Percentiles rank a stretch among this genome's conserved stretches.
Evolutionary conservation across 2,113 vertebrate species (phyloP).

Genomic region (Spea bombifrons): DNA sequence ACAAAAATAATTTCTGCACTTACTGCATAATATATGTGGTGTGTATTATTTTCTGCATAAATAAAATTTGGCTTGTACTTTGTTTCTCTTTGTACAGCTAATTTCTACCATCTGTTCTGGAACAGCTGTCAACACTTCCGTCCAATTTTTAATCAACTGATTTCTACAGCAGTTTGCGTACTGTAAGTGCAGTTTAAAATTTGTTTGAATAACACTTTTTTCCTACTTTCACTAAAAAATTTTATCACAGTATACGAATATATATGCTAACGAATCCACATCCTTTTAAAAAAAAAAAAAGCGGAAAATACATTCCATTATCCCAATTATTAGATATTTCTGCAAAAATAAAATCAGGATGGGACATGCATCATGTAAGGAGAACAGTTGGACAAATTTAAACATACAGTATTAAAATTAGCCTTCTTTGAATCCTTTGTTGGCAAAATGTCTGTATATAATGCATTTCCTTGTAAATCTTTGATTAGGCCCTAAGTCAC

Average conservation of each 20-base stretch:
- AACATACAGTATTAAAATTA: no score
- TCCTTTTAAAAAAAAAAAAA: not conserved
- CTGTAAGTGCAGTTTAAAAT: conserved; percentile 10
- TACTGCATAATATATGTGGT: conserved; percentile 31
- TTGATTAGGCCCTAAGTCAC: no score
- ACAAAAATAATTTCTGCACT: conserved; percentile 15
- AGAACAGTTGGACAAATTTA: not conserved
- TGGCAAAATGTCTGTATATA: no score
- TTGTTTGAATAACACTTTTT: not conserved
- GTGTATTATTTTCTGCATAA: conserved; percentile 41
- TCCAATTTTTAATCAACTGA: conserved; percentile 47
- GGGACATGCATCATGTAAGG: not conserved
- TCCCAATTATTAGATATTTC: not conserved
- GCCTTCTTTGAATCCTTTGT: no score
- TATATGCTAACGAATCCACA: conserved; percentile 1
- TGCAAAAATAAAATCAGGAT: not conserved
- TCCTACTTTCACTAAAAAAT: not conserved
- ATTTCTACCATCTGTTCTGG: conserved; percentile 45
- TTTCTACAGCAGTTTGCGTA: conserved; percentile 32
- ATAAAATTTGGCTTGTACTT: conserved; percentile 41
- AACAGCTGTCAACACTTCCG: conserved; percentile 41
- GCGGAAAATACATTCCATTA: not conserved
- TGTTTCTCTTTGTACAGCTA: conserved; percentile 46
- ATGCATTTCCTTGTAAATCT: no score
- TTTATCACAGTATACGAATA: not conserved